Conservation (phyloP, 2,113 vertebrate genomes). For the Noctilio leporinus region DNA sequence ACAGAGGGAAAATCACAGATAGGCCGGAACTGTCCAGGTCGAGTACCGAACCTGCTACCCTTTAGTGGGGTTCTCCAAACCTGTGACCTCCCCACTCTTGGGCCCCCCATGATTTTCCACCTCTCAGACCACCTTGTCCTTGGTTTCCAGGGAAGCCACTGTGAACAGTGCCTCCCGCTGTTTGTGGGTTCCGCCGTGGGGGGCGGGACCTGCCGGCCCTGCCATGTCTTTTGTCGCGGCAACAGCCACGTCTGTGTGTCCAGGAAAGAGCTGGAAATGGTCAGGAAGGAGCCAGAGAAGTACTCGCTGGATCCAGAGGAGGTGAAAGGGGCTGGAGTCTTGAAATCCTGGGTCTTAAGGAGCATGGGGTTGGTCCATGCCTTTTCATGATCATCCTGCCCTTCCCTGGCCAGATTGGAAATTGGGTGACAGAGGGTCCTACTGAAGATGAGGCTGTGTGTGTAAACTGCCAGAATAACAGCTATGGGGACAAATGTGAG, state of each 20-base stretch:
- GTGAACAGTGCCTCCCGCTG: slow-evolving; percentile 91
- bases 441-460: slow-evolving; percentile 88
- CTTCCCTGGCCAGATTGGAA: slow-evolving; percentile 79
- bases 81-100: accelerated
- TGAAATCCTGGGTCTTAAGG: background rate
- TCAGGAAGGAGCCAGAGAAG: slow-evolving; percentile 78
- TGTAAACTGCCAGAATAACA: slow-evolving; percentile 92
- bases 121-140: background rate
- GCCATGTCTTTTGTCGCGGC: slow-evolving; percentile 86
- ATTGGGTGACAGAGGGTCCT: slow-evolving; percentile 88
- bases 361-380: background rate
- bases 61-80: background rate
- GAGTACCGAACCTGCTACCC: background rate
- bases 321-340: slow-evolving; percentile 70
- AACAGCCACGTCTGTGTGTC: slow-evolving; percentile 90
- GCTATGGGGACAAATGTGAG: slow-evolving; percentile 90
- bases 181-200: slow-evolving; percentile 89
- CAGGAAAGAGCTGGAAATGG: slow-evolving; percentile 83
- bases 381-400: background rate
- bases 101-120: background rate
- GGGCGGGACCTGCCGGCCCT: slow-evolving; percentile 88
- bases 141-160: slow-evolving; percentile 84
- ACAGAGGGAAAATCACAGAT: background rate
- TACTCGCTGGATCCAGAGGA: slow-evolving; percentile 82
- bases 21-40: background rate